A percentile compares a stretch with the other conserved stretches of the same genome.
These are phyloP conservation scores for Symphodus melops DNA, from an alignment of 2,113 vertebrate species.

Conservation along the genomic window DNA sequence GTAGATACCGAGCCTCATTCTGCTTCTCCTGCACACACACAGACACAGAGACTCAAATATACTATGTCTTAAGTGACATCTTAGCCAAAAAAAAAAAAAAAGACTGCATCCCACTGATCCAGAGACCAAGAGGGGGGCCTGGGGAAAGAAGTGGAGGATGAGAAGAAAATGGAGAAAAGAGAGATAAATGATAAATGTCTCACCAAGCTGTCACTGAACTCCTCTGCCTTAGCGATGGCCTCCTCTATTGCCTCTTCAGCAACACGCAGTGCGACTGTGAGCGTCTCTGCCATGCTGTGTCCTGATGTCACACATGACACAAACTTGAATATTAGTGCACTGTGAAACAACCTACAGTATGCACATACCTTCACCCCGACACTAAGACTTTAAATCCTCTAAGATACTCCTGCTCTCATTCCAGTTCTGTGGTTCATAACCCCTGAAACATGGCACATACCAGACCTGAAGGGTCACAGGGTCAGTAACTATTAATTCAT, in stretches of 20 bases:
- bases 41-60: slow-evolving; percentile 19
- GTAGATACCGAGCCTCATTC: slow-evolving; percentile 95
- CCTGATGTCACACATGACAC: slow-evolving; percentile 73
- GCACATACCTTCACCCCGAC: neutral
- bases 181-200: slow-evolving; percentile 29
- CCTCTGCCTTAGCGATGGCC: slow-evolving; percentile 94
- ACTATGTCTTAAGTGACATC: slow-evolving; percentile 33
- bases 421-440: neutral
- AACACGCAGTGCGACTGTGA: slow-evolving; percentile 94
- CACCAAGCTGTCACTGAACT: slow-evolving; percentile 94
- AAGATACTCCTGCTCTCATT: neutral
- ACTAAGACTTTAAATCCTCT: no score
- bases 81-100: slow-evolving; percentile 45
- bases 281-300: slow-evolving; percentile 95
- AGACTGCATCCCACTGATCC: slow-evolving; percentile 53
- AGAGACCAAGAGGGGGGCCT: slow-evolving; percentile 16
- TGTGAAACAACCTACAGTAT: neutral
- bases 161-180: neutral
- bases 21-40: slow-evolving; percentile 91
- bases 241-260: slow-evolving; percentile 98
- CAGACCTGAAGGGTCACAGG: no score
- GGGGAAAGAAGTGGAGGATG: neutral
- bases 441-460: neutral
- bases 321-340: slow-evolving; percentile 2
- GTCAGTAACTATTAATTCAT: no score